Evolutionary conservation across 53 echinoderm and acorn worm species (phyloP).

Genomic region (Echinarachnius parma): DNA sequence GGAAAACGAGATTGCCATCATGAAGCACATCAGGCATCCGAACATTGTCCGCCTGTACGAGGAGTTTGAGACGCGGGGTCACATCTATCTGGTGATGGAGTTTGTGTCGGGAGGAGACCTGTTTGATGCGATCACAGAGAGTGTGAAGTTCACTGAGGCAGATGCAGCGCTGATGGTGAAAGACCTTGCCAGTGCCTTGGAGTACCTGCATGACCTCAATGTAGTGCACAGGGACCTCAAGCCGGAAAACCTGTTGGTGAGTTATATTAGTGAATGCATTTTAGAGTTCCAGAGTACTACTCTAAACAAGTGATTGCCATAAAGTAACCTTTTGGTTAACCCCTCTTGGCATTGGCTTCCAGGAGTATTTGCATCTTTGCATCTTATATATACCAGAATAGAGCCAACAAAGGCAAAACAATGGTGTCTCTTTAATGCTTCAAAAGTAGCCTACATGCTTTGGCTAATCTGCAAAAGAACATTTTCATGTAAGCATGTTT

Average conservation of each 20-base stretch:
- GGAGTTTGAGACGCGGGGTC: slow-evolving; percentile 81
- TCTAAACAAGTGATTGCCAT: too few species aligned
- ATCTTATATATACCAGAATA: too few species aligned
- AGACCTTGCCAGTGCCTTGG: slow-evolving; percentile 80
- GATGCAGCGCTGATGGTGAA: slow-evolving; percentile 86
- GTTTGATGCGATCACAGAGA: slow-evolving; percentile 98
- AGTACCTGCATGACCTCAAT: slow-evolving; percentile 77
- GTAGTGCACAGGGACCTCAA: slow-evolving; percentile 93
- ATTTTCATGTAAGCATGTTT: too few species aligned
- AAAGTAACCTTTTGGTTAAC: background rate
- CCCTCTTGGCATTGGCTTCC: background rate
- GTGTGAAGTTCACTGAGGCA: slow-evolving; percentile 94
- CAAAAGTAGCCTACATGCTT: too few species aligned
- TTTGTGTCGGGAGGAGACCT: slow-evolving; percentile 84
- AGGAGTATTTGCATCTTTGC: too few species aligned
- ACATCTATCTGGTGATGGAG: slow-evolving; percentile 96
- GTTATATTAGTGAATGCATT: too few species aligned
- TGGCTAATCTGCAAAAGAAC: too few species aligned
- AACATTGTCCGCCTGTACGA: slow-evolving; percentile 89
- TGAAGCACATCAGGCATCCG: slow-evolving; percentile 84
- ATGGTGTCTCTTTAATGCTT: too few species aligned
- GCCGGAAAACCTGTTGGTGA: slow-evolving; percentile 95
- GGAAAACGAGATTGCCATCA: slow-evolving; percentile 93
- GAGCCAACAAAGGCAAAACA: too few species aligned
- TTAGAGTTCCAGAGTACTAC: too few species aligned